Conservation (phyloP, 2,888 invertebrate species). For the Tholera decimalis region DNA sequence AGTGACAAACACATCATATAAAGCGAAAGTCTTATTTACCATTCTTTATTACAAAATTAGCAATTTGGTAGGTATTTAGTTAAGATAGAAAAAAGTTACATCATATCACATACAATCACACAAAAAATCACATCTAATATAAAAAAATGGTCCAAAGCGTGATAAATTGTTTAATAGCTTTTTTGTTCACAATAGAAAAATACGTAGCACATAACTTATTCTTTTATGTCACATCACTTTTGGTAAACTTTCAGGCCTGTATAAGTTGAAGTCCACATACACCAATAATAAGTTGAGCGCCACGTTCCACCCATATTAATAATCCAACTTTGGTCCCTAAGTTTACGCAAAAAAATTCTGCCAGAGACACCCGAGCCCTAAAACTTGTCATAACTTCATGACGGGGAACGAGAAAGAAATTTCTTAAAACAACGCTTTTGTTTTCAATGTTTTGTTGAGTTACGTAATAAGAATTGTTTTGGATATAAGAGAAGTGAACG, state of each 20-base stretch:
- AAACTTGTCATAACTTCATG: conserved; percentile 15
- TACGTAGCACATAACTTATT: neutral
- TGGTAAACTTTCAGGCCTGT: neutral
- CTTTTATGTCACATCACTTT: neutral
- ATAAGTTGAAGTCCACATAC: neutral
- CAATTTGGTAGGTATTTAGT: too few species aligned
- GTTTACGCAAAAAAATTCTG: conserved; percentile 8
- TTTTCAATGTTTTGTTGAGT: neutral
- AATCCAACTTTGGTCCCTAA: conserved; percentile 21
- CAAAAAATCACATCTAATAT: too few species aligned
- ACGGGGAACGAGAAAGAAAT: conserved; percentile 1
- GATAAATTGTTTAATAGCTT: too few species aligned
- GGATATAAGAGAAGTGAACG: neutral
- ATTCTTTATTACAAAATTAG: too few species aligned
- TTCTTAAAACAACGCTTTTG: conserved; percentile 6
- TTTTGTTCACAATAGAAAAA: too few species aligned
- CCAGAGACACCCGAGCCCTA: neutral
- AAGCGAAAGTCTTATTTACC: too few species aligned
- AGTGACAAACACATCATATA: too few species aligned
- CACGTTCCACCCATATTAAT: conserved; percentile 23
- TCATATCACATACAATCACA: too few species aligned
- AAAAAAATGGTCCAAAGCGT: too few species aligned
- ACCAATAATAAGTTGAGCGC: neutral
- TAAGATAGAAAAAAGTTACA: too few species aligned
- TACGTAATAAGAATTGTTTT: neutral